Conservation (phyloP, 1,140 invertebrate genomes). For the Drosophila setifemur region DNA sequence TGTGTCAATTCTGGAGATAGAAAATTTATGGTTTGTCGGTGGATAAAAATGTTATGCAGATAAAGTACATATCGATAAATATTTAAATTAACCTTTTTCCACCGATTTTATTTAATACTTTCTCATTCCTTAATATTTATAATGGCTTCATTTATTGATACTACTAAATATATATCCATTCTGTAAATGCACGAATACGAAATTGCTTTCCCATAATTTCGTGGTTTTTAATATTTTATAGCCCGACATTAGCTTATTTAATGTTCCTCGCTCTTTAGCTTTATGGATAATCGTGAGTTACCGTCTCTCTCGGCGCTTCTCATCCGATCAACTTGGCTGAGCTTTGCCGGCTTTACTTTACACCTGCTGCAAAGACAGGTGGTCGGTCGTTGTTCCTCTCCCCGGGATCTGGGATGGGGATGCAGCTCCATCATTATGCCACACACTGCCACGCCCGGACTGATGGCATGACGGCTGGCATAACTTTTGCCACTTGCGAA, state of each 20-base stretch:
- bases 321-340: neutral
- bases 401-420: neutral
- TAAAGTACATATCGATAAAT: no score
- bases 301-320: slow-evolving; percentile 7
- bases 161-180: no score
- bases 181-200: no score
- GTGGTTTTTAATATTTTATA: neutral
- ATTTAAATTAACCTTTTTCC: no score
- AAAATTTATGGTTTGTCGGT: slow-evolving; percentile 25
- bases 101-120: no score
- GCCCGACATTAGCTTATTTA: neutral
- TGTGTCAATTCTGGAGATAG: slow-evolving; percentile 4
- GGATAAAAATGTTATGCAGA: slow-evolving; percentile 3
- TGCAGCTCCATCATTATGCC: slow-evolving; percentile 11
- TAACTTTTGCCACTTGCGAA: slow-evolving; percentile 72
- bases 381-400: slow-evolving; percentile 17
- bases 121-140: no score
- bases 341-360: slow-evolving; percentile 4
- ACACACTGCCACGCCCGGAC: slow-evolving; percentile 31
- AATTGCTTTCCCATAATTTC: no score
- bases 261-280: slow-evolving; percentile 22
- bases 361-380: slow-evolving; percentile 53
- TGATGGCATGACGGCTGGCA: slow-evolving; percentile 38
- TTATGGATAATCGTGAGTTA: slow-evolving; percentile 23
- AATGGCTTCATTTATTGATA: no score